Evolutionary conservation across 2,113 vertebrate species (phyloP).

Genomic region (Dunckerocampus dactyliophorus): DNA sequence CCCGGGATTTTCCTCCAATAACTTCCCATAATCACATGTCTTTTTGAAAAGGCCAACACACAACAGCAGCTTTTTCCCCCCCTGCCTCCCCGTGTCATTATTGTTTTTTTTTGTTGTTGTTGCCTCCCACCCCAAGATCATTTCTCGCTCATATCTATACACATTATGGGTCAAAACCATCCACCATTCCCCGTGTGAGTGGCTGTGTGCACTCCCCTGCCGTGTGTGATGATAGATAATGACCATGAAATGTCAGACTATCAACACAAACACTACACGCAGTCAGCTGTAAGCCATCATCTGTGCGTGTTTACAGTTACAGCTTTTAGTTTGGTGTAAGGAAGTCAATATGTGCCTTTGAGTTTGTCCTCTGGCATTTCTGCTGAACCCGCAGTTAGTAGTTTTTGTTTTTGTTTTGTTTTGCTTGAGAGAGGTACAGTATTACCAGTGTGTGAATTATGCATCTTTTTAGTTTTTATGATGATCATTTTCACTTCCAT

Average conservation of each 20-base stretch:
- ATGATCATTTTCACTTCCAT: not conserved
- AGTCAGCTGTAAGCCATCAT: slow-evolving; percentile 9
- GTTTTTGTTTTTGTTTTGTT: not conserved
- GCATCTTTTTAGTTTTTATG: too few relatives aligned
- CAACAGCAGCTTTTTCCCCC: slow-evolving; percentile 32
- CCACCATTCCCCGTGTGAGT: slow-evolving; percentile 8
- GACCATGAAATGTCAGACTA: slow-evolving; percentile 56
- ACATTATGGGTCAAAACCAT: slow-evolving; percentile 36
- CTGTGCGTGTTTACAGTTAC: slow-evolving; percentile 19
- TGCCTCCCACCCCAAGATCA: slow-evolving; percentile 11
- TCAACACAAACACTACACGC: slow-evolving; percentile 42
- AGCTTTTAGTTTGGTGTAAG: slow-evolving; percentile 11
- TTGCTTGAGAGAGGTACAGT: not conserved
- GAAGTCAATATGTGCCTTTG: slow-evolving; percentile 25
- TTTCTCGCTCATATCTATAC: slow-evolving; percentile 29
- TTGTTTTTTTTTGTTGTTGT: not conserved
- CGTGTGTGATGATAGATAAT: slow-evolving; percentile 67
- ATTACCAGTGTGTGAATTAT: not conserved
- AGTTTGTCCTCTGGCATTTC: slow-evolving; percentile 21
- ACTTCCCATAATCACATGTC: slow-evolving; percentile 45
- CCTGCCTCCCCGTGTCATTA: not conserved
- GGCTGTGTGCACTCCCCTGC: slow-evolving; percentile 25
- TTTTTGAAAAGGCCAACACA: slow-evolving; percentile 40
- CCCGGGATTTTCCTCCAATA: slow-evolving; percentile 25
- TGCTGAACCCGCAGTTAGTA: not conserved